A percentile compares a stretch with the other conserved stretches of the same genome.
Evolutionary conservation across 1,140 invertebrate species (phyloP).

Genomic region (Drosophila lacteicornis): DNA sequence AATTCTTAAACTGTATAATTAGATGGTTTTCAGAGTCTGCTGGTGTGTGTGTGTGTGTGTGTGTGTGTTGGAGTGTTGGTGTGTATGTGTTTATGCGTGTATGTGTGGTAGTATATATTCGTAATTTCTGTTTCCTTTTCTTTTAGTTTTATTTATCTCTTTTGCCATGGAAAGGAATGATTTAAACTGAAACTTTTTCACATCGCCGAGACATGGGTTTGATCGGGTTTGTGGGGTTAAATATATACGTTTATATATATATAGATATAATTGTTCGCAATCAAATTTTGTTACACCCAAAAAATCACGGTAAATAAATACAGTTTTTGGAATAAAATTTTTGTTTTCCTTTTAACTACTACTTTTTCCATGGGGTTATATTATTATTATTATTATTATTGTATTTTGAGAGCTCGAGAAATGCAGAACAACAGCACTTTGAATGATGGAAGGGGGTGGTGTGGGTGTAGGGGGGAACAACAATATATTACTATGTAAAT

Average conservation of each 20-base stretch:
- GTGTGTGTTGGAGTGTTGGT: constrained; percentile 31
- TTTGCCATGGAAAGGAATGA: constrained; percentile 45
- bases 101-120: constrained; percentile 43
- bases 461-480: constrained; percentile 7
- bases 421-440: constrained; percentile 51
- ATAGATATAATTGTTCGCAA: constrained; percentile 55
- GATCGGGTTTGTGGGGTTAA: constrained; percentile 20
- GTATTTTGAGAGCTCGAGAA: constrained; percentile 31
- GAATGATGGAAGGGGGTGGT: constrained; percentile 3
- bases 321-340: constrained; percentile 33
- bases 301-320: constrained; percentile 49
- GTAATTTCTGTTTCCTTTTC: constrained; percentile 26
- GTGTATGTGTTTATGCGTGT: constrained; percentile 37
- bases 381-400: constrained; percentile 9
- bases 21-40: constrained; percentile 53
- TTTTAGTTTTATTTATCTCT: constrained; percentile 19
- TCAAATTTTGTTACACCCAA: constrained; percentile 81
- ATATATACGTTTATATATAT: constrained; percentile 5
- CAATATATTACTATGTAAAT: constrained; percentile 35
- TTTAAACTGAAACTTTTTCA: constrained; percentile 39
- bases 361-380: constrained; percentile 31
- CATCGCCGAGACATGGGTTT: constrained; percentile 29
- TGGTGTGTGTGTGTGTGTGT: constrained; percentile 22
- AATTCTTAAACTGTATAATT: constrained; percentile 83
- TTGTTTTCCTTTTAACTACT: constrained; percentile 20